These are phyloP conservation scores for Diarsia rubi DNA, from an alignment of 2,888 invertebrate genomes.

Conservation along the genomic window DNA sequence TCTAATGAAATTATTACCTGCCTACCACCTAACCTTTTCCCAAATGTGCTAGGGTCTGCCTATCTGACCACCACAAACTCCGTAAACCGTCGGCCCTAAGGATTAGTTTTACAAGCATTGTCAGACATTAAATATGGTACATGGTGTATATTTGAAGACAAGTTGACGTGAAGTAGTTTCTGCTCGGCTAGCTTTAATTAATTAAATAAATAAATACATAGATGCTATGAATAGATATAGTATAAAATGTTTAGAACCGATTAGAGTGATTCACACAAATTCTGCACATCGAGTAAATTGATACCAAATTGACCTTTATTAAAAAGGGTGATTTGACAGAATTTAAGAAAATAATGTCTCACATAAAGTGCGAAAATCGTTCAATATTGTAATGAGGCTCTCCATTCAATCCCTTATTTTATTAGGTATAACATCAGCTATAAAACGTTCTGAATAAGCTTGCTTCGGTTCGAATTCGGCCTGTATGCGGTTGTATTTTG, in stretches of 20 bases:
- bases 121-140: constrained; percentile 77
- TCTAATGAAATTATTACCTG: too few species aligned
- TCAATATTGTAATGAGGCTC: constrained; percentile 16
- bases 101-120: constrained; percentile 71
- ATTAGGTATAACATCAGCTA: constrained; percentile 15
- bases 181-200: constrained; percentile 11
- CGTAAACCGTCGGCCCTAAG: too few species aligned
- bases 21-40: too few species aligned
- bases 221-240: neutral
- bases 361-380: neutral
- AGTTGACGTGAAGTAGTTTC: constrained; percentile 25
- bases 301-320: neutral
- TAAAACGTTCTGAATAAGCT: constrained; percentile 21
- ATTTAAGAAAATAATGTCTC: neutral
- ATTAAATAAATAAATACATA: constrained; percentile 1
- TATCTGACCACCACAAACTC: too few species aligned
- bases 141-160: constrained; percentile 11
- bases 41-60: too few species aligned
- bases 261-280: neutral
- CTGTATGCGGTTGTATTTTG: constrained; percentile 52
- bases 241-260: neutral
- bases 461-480: constrained; percentile 13
- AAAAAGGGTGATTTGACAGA: neutral
- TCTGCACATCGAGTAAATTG: neutral
- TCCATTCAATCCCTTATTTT: neutral